Evolutionary conservation across 2,888 invertebrate species (phyloP).

Genomic region (Elegia similella): DNA sequence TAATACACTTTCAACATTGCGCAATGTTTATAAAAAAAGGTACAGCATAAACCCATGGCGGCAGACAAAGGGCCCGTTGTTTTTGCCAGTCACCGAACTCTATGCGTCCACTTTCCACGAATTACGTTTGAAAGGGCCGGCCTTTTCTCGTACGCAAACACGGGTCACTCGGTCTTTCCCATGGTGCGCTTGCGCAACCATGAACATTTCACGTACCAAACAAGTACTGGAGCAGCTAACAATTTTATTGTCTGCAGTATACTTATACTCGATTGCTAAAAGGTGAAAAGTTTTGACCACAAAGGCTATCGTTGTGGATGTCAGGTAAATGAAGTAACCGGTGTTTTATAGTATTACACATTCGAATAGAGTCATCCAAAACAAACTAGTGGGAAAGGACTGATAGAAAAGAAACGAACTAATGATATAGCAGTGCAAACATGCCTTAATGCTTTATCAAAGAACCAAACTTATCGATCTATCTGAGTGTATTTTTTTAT

Average conservation of each 20-base stretch:
- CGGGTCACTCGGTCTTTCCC: conserved; percentile 24
- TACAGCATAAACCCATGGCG: conserved; percentile 27
- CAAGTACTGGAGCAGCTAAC: neutral
- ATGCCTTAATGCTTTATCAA: too few relatives aligned
- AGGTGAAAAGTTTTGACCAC: too few relatives aligned
- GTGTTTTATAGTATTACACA: neutral
- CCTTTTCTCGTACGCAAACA: conserved; percentile 33
- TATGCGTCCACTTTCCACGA: conserved; percentile 29
- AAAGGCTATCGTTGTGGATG: too few relatives aligned
- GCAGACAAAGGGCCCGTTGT: conserved; percentile 20
- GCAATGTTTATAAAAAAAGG: conserved; percentile 27
- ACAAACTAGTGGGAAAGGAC: too few relatives aligned
- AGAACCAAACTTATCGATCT: too few relatives aligned
- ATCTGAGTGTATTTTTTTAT: too few relatives aligned
- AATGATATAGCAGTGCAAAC: too few relatives aligned
- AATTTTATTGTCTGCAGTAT: neutral
- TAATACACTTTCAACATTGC: conserved; percentile 38
- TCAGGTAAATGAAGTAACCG: too few relatives aligned
- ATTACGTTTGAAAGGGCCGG: conserved; percentile 29
- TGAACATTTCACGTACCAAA: neutral
- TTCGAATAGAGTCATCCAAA: neutral
- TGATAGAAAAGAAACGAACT: too few relatives aligned
- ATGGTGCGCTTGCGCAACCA: conserved; percentile 26
- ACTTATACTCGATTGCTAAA: too few relatives aligned
- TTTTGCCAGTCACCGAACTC: conserved; percentile 24